Percentiles rank a stretch among this genome's conserved stretches.
Evolutionary conservation across 2,113 vertebrate genomes (phyloP).

Genomic region (Lanius ludovicianus): DNA sequence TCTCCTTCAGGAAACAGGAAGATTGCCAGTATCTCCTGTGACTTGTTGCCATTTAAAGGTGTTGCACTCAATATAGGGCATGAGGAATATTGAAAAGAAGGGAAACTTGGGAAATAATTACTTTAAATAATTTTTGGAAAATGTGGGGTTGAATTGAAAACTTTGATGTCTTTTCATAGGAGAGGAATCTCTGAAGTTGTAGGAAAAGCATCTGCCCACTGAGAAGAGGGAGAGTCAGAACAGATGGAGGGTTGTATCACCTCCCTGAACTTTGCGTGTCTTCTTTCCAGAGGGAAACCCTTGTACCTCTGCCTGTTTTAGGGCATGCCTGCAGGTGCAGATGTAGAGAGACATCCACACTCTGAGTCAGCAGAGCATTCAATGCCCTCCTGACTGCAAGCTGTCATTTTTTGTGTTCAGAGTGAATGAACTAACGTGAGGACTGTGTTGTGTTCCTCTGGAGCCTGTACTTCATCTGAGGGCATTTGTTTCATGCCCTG

Average conservation of each 20-base stretch:
- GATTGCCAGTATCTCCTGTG: not conserved
- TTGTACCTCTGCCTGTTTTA: not conserved
- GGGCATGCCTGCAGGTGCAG: not conserved
- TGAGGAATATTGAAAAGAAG: not conserved
- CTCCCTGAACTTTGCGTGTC: not conserved
- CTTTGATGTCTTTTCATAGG: not conserved
- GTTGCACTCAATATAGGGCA: fast-evolving
- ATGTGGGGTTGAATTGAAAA: not conserved
- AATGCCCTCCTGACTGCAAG: not conserved
- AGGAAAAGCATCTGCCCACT: not conserved
- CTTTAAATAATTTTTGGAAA: not conserved
- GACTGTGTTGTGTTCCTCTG: not conserved
- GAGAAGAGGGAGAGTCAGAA: not conserved
- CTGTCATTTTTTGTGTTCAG: not conserved
- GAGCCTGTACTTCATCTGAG: not conserved
- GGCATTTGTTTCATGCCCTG: not conserved
- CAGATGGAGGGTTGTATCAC: not conserved
- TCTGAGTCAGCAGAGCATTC: not conserved
- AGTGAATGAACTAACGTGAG: not conserved
- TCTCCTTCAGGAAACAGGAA: not conserved
- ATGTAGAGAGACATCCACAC: not conserved
- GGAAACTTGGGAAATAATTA: not conserved
- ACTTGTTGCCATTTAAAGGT: not conserved
- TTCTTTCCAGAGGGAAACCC: not conserved
- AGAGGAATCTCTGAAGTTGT: not conserved